Evolutionary conservation across 2,888 invertebrate genomes (phyloP).

Genomic region (Epinotia ramella): DNA sequence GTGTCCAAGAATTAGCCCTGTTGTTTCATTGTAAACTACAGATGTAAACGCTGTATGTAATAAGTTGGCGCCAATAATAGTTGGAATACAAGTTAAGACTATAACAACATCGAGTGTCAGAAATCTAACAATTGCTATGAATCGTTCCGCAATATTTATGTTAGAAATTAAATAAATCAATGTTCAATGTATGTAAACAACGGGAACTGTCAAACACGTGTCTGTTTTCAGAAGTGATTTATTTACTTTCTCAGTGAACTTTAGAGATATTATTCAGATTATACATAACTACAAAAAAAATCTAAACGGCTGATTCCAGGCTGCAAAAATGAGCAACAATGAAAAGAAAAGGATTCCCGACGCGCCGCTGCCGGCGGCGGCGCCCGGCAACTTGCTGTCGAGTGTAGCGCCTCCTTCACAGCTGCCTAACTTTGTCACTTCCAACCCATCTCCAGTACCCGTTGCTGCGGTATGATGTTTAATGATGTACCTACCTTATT

Average conservation of each 20-base stretch:
- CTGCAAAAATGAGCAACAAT: conserved; percentile 55
- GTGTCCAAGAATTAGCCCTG: conserved; percentile 27
- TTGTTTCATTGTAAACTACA: conserved; percentile 22
- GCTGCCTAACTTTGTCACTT: conserved; percentile 87
- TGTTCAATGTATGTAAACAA: neutral
- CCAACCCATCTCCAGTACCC: conserved; percentile 55
- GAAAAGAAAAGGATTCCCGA: conserved; percentile 70
- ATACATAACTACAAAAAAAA: neutral
- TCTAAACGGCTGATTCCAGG: conserved; percentile 46
- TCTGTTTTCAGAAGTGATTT: neutral
- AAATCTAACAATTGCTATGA: neutral
- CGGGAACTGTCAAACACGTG: neutral
- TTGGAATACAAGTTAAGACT: neutral
- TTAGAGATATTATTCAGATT: neutral
- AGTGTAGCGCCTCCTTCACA: conserved; percentile 89
- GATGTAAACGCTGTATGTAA: neutral
- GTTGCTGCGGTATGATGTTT: conserved; percentile 29
- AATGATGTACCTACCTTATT: neutral
- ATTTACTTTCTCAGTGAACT: neutral
- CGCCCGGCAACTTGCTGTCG: conserved; percentile 86
- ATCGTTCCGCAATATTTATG: neutral
- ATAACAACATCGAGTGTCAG: neutral
- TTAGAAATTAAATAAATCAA: neutral
- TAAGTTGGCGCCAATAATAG: neutral
- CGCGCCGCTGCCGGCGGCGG: conserved; percentile 75